These are phyloP conservation scores for Euplagia quadripunctaria DNA, from an alignment of 2,888 invertebrate species.

Conservation along the genomic window DNA sequence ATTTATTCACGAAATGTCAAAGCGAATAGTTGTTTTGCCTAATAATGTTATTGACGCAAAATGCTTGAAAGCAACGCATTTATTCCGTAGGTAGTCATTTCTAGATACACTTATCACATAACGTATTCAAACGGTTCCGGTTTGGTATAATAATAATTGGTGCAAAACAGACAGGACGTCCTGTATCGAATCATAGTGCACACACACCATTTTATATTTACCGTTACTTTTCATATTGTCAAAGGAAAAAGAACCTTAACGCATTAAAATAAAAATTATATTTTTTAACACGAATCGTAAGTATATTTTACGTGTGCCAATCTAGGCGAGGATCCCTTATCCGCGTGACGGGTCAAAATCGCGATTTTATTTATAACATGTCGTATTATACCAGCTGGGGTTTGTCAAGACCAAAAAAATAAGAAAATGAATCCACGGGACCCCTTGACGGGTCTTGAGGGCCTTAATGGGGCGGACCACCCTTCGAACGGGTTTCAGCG, in stretches of 20 bases:
- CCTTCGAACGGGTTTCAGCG: slow-evolving; percentile 84
- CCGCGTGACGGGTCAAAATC: slow-evolving; percentile 85
- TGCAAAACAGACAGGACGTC: slow-evolving; percentile 85
- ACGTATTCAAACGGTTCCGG: slow-evolving; percentile 78
- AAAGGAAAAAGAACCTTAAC: slow-evolving; percentile 53
- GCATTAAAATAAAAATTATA: slow-evolving; percentile 27
- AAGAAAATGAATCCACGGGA: slow-evolving; percentile 78
- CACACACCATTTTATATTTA: slow-evolving; percentile 59
- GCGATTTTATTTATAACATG: slow-evolving; percentile 87
- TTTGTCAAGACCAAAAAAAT: slow-evolving; percentile 82
- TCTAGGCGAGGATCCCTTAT: slow-evolving; percentile 77
- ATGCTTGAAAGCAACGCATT: slow-evolving; percentile 28
- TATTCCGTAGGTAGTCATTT: slow-evolving; percentile 34
- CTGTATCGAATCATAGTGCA: slow-evolving; percentile 78
- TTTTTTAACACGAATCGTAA: slow-evolving; percentile 19
- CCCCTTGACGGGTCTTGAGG: slow-evolving; percentile 69
- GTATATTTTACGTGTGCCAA: slow-evolving; percentile 54
- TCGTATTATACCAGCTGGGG: slow-evolving; percentile 84
- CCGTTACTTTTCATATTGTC: slow-evolving; percentile 38
- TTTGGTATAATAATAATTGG: slow-evolving; percentile 82
- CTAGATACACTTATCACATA: slow-evolving; percentile 51
- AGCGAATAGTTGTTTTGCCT: not conserved
- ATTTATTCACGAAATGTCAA: slow-evolving; percentile 2
- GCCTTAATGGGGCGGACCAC: slow-evolving; percentile 72
- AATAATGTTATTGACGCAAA: slow-evolving; percentile 23